Base-by-base conservation (phyloP, 2,797 vertebrate genomes). In the Alouatta caraya region DNA sequence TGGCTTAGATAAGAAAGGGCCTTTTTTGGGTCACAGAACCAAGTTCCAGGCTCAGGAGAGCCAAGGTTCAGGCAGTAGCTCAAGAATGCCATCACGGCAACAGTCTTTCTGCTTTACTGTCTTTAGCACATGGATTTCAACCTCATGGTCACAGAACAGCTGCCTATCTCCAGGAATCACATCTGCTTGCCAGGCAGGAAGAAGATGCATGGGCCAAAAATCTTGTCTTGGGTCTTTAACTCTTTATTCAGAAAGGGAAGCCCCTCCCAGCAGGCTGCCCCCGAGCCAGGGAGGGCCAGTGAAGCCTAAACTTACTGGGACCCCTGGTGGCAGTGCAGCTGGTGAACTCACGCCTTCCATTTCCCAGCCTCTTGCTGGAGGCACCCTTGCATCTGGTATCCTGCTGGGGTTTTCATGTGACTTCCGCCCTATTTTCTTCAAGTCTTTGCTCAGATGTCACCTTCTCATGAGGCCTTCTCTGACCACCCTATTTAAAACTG, bases 131-230 rank as follows among this genome's bases (percentile, higher is more conserved):
- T 24, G 75, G 15, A 55, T 14, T 42, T 44, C 80, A 50, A 42
- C 82, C 70, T 76, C 87, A 21, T 26, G 76, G 78, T 94, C 81
- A 84, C 30, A 95, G 83, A 85, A 93, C 4, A 44, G 92, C 87
- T 80, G 79, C 83, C 75, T 8, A 76, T 57, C 87, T 96, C 92
- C 90, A 85, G 86, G 90, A 85, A 94, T 57, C 15, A 12, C 52
- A 42, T 61, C 86, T 59, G 89, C 75, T 79, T 86, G 95, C 73
- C 86, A 95, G 52, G 92, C 64, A 91, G n/a, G 21, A 76, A 73
- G 75, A 89, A 52, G 75, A 75, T 1, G 44, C 50, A 46, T n/a
- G 37, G 39, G 46, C 42, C 37, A 37, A 64, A 52, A 83, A 57
- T n/a, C 24, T 44, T 44, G 59, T 57, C 86, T n/a, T 24, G 33